Percentiles rank a stretch among this genome's conserved stretches.
phyloP scores from a whole-genome alignment of 2,797 vertebrate species.

The Rhinatrema bivittatum region DNA sequence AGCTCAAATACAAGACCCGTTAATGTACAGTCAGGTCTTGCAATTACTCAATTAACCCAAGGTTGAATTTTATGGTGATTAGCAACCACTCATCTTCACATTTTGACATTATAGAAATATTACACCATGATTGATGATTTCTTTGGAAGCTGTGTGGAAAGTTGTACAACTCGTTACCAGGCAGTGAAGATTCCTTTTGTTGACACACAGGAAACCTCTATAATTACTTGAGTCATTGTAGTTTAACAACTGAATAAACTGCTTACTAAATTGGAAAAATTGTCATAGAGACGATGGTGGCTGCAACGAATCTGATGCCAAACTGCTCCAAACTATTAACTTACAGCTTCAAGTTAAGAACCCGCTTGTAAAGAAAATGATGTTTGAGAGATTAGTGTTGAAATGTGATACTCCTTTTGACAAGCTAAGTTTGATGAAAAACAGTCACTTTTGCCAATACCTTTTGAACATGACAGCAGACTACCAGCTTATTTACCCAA shows the following conservation, averaged over 20 bases:
- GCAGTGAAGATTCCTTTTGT: conserved; percentile 35
- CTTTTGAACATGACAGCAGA: conserved; percentile 8
- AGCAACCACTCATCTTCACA: conserved; percentile 28
- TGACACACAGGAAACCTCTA: conserved; percentile 41
- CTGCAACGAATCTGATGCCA: conserved; percentile 20
- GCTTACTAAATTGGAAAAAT: conserved; percentile 41
- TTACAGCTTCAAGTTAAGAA: conserved; percentile 31
- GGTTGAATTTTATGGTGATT: conserved; percentile 32
- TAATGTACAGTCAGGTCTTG: no score
- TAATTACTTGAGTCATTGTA: conserved; percentile 51
- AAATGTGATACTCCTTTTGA: conserved; percentile 24
- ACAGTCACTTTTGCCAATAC: conserved; percentile 4
- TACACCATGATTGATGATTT: conserved; percentile 23
- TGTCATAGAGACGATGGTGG: conserved; percentile 38
- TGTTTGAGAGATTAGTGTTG: conserved; percentile 25
- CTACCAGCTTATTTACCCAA: neutral
- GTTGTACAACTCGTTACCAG: conserved; percentile 38
- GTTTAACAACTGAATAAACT: conserved; percentile 51
- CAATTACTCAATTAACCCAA: conserved; percentile 25
- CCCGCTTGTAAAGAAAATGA: conserved; percentile 27
- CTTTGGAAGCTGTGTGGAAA: conserved; percentile 32
- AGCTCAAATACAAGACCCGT: no score
- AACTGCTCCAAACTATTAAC: conserved; percentile 15
- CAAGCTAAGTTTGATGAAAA: conserved; percentile 24
- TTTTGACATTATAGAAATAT: conserved; percentile 40